phyloP scores from a whole-genome alignment of 1,140 invertebrate species.

The Drosophila ficusphila region DNA sequence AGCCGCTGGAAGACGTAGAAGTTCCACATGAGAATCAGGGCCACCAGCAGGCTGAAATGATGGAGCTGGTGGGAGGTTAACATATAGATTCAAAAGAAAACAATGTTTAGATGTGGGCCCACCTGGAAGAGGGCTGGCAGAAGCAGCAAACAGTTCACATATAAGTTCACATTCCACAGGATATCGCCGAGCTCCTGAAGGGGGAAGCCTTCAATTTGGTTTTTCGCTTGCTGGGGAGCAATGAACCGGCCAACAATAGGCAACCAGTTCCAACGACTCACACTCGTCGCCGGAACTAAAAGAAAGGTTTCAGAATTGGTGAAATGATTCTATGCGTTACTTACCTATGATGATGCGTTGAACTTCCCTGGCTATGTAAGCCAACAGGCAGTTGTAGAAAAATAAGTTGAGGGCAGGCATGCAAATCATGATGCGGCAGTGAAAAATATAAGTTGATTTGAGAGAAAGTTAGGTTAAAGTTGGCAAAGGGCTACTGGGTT shows the following conservation, averaged over 20 bases:
- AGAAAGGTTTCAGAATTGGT: neutral
- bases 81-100: too few relatives aligned
- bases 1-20: slow-evolving; percentile 14
- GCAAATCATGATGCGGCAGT: neutral
- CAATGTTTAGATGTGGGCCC: too few relatives aligned
- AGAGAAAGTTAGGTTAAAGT: too few relatives aligned
- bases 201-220: neutral
- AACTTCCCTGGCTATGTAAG: neutral
- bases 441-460: neutral
- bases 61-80: neutral
- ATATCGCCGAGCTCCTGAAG: neutral
- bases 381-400: neutral
- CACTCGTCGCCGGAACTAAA: neutral
- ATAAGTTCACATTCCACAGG: slow-evolving; percentile 1
- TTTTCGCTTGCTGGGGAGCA: neutral
- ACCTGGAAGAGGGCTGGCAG: slow-evolving; percentile 10
- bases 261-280: neutral
- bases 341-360: neutral
- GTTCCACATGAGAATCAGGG: slow-evolving; percentile 23
- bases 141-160: slow-evolving; percentile 6
- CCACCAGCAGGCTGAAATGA: neutral
- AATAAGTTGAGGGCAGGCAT: neutral
- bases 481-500: neutral
- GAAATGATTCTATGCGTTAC: neutral
- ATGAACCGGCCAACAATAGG: neutral